Evolutionary conservation across 2,888 invertebrate species (phyloP), one percentile per base, ranked within the genome.

Genomic region (Lasioglossum marginatum): DNA sequence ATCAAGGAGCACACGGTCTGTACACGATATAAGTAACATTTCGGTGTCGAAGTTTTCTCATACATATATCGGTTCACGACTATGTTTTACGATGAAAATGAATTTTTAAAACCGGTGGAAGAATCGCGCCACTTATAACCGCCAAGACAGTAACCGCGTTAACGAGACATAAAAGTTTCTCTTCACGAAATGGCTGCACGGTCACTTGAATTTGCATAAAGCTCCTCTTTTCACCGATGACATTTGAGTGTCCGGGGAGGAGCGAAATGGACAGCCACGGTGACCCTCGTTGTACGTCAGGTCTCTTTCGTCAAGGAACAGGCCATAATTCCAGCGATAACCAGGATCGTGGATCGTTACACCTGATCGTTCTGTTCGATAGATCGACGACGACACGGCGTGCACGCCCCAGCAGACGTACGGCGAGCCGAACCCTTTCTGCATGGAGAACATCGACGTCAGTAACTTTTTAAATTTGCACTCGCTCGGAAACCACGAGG

Each of bases 381-480:
- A 99, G 98, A 99, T 99, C 94, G 99, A 99, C 95, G 99, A 99
- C 94, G 98, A 98, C 94, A 96, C 96, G 16, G 97, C 98, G 92
- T 97, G 97, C 93, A 96, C 96, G 76, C 93, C 93, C 66, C 95
- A 96, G 34, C 96, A 96, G 82, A 96, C 96, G 90, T 96, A 95
- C 88, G 95, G 96, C 83, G 97, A 97, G 77, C 98, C 98, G 86
- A 98, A 98, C 95, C 98, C 98, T 89, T 99, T 99, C 95, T 99
- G 99, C 95, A 97, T 98, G 95, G 98, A 98, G 94, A 99, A 99
- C 95, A 99, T 99, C 93, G 99, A 99, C 95, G 99, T 99, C 87
- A 99, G 99, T 92, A 99, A 99, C 96, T 99, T 99, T 96, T 96
- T 99, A 83, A 99, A 99, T 96, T 97, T 99, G 71, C 99, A 99